These are phyloP conservation scores for Ischnus inquisitorius DNA, from an alignment of 2,888 invertebrate species.

Conservation along the genomic window DNA sequence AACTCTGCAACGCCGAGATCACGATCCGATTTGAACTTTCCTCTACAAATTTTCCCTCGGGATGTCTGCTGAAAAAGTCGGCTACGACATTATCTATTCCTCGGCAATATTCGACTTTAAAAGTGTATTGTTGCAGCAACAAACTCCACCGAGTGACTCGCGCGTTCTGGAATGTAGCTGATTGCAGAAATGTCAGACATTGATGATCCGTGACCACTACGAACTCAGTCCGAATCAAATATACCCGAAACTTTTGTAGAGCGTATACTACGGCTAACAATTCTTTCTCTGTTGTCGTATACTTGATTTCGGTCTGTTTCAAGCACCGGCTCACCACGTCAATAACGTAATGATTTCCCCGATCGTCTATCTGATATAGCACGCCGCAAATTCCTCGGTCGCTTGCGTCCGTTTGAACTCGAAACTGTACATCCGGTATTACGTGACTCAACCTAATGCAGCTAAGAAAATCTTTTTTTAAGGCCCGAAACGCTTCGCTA, in stretches of 20 bases:
- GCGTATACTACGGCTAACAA: neutral
- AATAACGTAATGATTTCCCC: conserved; percentile 56
- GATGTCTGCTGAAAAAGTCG: conserved; percentile 10
- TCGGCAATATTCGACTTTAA: conserved; percentile 31
- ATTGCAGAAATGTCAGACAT: neutral
- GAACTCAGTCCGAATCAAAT: neutral
- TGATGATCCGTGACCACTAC: neutral
- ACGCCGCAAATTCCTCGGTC: conserved; percentile 67
- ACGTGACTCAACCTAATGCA: conserved; percentile 57
- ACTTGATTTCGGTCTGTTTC: neutral
- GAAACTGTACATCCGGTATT: conserved; percentile 50
- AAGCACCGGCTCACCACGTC: neutral
- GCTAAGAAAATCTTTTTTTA: conserved; percentile 47
- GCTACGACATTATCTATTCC: conserved; percentile 50
- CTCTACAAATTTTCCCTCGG: conserved; percentile 13
- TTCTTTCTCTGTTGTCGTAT: neutral
- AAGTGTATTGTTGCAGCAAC: neutral
- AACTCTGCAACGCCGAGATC: neutral
- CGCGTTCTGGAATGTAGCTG: neutral
- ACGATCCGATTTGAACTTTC: neutral
- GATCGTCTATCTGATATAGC: conserved; percentile 60
- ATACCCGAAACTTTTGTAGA: neutral
- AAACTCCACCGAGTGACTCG: neutral
- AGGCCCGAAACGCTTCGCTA: neutral
- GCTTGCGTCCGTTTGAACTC: conserved; percentile 67